Evolutionary conservation across 2,113 vertebrate species (phyloP), one percentile per base, ranked within the genome.

Genomic region (Haemorhous mexicanus): DNA sequence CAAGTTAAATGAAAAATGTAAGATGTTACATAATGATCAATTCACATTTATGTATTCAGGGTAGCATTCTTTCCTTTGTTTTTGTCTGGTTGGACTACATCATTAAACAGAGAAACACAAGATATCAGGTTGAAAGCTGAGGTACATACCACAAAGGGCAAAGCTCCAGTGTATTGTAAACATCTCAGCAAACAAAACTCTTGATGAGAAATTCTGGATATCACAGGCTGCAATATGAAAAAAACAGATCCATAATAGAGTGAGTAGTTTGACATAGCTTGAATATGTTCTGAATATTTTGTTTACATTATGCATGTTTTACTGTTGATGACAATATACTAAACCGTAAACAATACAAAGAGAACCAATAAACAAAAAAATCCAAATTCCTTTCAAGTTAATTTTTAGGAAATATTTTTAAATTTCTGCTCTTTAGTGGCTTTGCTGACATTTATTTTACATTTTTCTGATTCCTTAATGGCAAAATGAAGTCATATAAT

Each of bases 151-250:
- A 32, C 18, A 46, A 90, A 94, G 46, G 69, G 27, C 73, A 96
- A 78, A 90, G 10, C 59, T 78, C 28, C 28, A 46, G 53, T 44
- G 63, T 73, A 61, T n/a, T 76, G 14, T 87, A 53, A 91, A 69
- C 19, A 50, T 69, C 28, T 69, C 23, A 52, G 35, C 66, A 93
- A 95, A 93, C 43, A 93, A 79, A 90, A 39, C 27, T 64, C 66
- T 83, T 87, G 33, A 87, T 90, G 76, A 93, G 94, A 73, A 75
- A 84, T 68, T 87, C 35, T 66, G 76, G 9, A 84, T 73, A 41
- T 41, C 37, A 39, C 12, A 77, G 12, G 13, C 33, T 85, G 72
- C 24, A 76, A 52, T 58, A 82, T 28, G 7, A 84, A 91, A 83
- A 82, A 86, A 79, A 23, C 10, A 62, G 11, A 18, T 44, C 22